Conservation (phyloP, 64 coral and sea anemone genomes). For the Dendronephthya gigantea region DNA sequence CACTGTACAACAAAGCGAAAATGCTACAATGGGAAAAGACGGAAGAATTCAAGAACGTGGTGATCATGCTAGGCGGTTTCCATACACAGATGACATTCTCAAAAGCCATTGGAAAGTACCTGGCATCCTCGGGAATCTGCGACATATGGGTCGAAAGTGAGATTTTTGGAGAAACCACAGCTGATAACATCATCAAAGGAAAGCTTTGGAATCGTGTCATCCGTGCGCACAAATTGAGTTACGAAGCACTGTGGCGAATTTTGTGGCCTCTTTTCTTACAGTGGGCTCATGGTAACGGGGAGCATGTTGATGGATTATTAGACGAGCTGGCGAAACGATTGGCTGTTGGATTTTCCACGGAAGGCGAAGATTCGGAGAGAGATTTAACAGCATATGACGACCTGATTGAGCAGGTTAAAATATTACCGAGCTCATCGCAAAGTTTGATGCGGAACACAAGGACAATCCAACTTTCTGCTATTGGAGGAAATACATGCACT, state of each 20-base stretch:
- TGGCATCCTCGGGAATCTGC: constrained; percentile 49
- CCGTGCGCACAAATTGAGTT: constrained; percentile 56
- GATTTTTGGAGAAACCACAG: constrained; percentile 46
- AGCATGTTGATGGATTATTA: not conserved
- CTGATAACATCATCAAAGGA: constrained; percentile 41
- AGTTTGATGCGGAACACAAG: constrained; percentile 41
- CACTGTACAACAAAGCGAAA: constrained; percentile 35
- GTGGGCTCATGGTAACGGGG: constrained; percentile 24
- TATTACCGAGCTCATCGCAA: constrained; percentile 12
- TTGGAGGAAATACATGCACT: constrained; percentile 50
- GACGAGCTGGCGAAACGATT: constrained; percentile 16
- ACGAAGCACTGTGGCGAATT: constrained; percentile 57
- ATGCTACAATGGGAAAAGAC: constrained; percentile 55
- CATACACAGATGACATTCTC: constrained; percentile 57
- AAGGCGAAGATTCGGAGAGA: not conserved
- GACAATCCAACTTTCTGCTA: constrained; percentile 49
- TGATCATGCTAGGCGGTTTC: constrained; percentile 51
- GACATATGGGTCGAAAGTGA: constrained; percentile 57
- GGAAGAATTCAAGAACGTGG: constrained; percentile 27
- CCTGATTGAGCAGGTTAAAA: constrained; percentile 14
- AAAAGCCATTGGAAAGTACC: constrained; percentile 56
- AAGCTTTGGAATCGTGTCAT: constrained; percentile 65
- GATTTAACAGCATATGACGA: not conserved
- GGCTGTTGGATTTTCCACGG: constrained; percentile 16
- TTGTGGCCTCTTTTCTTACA: constrained; percentile 34